Evolutionary conservation across 2,113 vertebrate genomes (phyloP).

Genomic region (Myrmecophaga tridactyla): DNA sequence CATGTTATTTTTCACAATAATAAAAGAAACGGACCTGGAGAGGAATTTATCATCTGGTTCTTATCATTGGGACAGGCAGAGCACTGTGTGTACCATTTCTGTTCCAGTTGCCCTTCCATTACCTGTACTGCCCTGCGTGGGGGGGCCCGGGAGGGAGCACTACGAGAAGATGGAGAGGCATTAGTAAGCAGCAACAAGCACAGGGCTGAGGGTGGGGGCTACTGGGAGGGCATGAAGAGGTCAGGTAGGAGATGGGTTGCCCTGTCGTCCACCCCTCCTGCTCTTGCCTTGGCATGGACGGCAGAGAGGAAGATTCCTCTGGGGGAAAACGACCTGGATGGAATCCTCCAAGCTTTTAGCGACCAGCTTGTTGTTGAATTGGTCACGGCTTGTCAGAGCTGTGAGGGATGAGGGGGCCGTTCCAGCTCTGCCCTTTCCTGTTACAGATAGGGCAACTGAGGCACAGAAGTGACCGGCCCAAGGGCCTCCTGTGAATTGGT

Average conservation of each 20-base stretch:
- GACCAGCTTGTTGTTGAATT: background rate
- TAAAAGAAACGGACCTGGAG: no score
- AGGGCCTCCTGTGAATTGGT: background rate
- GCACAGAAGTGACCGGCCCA: background rate
- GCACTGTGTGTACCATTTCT: background rate
- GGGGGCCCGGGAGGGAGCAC: no score
- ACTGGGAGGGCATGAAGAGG: background rate
- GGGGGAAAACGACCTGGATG: accelerated
- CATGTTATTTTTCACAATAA: no score
- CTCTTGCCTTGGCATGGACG: background rate
- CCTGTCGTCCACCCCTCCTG: background rate
- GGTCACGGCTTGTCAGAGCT: background rate
- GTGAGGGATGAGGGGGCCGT: background rate
- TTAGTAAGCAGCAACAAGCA: background rate
- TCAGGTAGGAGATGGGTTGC: background rate
- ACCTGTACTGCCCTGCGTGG: background rate
- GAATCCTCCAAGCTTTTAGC: background rate
- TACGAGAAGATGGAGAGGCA: background rate
- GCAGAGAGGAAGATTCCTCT: background rate
- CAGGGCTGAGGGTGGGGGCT: background rate
- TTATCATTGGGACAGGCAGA: background rate
- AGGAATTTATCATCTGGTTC: background rate
- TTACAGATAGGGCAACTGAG: background rate
- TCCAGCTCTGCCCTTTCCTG: background rate
- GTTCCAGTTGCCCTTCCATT: no score